Percentiles rank a stretch among this genome's conserved stretches.
These are phyloP conservation scores for Pseudeuparius sepicola DNA, from an alignment of 2,888 invertebrate species.

Conservation along the genomic window DNA sequence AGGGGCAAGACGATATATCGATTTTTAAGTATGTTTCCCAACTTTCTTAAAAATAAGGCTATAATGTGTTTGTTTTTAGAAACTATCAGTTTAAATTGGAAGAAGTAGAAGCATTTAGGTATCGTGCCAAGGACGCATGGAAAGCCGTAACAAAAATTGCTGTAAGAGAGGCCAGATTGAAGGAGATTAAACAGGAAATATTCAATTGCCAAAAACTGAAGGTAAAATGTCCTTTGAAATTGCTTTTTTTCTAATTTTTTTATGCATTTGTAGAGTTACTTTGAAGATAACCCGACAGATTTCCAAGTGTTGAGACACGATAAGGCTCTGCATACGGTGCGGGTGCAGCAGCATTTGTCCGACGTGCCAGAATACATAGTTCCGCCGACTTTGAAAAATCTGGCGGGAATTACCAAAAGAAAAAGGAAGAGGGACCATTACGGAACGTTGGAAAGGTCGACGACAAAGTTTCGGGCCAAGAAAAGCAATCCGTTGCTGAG, in stretches of 20 bases:
- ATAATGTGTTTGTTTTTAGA: constrained; percentile 39
- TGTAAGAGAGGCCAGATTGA: constrained; percentile 85
- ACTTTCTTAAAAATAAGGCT: constrained; percentile 5
- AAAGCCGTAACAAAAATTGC: constrained; percentile 88
- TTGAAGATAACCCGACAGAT: constrained; percentile 86
- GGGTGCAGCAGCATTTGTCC: constrained; percentile 72
- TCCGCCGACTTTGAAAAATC: constrained; percentile 62
- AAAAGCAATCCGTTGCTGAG: constrained; percentile 58
- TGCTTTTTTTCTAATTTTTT: neutral
- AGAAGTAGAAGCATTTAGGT: constrained; percentile 93
- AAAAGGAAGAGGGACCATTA: constrained; percentile 30
- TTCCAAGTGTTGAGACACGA: constrained; percentile 76
- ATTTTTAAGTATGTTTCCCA: constrained; percentile 59
- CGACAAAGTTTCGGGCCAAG: constrained; percentile 44
- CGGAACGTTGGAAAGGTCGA: constrained; percentile 26
- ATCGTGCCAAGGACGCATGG: constrained; percentile 92
- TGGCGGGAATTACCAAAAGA: constrained; percentile 43
- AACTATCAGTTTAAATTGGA: constrained; percentile 90
- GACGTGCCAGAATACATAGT: constrained; percentile 91
- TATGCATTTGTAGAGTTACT: constrained; percentile 57
- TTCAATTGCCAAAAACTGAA: constrained; percentile 86
- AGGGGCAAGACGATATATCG: constrained; percentile 52
- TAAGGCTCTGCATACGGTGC: constrained; percentile 75
- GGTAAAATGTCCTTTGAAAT: constrained; percentile 36
- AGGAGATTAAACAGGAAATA: constrained; percentile 91